Evolutionary conservation across 1,140 invertebrate species (phyloP).

Genomic region (Diplogasteroides magnus): DNA sequence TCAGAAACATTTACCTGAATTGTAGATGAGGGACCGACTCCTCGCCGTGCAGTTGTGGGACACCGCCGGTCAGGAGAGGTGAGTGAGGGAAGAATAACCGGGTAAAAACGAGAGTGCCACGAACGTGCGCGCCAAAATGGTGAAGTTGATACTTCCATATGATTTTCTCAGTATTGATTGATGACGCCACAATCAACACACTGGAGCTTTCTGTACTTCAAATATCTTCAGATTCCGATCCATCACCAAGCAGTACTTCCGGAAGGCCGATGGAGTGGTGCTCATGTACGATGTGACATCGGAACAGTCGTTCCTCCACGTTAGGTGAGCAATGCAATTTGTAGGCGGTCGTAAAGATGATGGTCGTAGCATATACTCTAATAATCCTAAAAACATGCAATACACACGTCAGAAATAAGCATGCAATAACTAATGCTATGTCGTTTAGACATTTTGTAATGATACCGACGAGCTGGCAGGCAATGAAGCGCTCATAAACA

Average conservation of each 20-base stretch:
- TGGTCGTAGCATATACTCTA: no score
- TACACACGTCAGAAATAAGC: no score
- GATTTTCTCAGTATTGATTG: neutral
- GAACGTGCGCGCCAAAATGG: no score
- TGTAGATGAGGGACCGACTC: conserved; percentile 43
- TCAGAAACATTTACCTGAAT: no score
- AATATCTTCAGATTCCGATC: conserved; percentile 63
- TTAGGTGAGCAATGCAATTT: no score
- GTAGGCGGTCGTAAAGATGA: no score
- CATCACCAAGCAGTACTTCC: conserved; percentile 69
- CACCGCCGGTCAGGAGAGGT: conserved; percentile 64
- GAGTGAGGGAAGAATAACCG: neutral
- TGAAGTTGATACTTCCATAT: neutral
- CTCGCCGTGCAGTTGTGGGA: conserved; percentile 65
- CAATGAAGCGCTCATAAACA: no score
- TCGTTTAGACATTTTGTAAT: no score
- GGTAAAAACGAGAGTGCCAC: no score
- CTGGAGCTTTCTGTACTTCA: neutral
- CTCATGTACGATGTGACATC: conserved; percentile 68
- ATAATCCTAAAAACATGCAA: no score
- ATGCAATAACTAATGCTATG: no score
- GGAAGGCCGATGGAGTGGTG: conserved; percentile 68
- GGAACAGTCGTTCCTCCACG: conserved; percentile 64
- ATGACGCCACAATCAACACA: conserved; percentile 6
- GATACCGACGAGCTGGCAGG: no score